A percentile compares a stretch with the other conserved stretches of the same genome.
phyloP scores from a whole-genome alignment of 2,113 vertebrate species.

The Coptodon bakossiorum region DNA sequence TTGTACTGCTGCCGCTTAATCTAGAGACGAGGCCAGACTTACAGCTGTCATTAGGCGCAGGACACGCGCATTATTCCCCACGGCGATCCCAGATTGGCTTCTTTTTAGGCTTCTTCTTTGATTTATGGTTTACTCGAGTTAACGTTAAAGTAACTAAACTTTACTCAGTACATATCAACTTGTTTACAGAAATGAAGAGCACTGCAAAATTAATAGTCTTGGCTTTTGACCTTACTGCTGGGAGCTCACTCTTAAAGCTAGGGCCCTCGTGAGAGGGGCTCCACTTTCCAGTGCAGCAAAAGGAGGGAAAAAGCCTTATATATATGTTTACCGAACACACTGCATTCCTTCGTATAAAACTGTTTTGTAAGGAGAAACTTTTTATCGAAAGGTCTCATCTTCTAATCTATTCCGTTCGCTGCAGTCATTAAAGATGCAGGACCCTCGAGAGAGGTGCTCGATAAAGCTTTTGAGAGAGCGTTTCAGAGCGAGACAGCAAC shows the following conservation, averaged over 20 bases:
- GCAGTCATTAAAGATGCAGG: slow-evolving; percentile 30
- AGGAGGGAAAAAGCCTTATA: slow-evolving; percentile 18
- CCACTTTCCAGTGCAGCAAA: slow-evolving; percentile 45
- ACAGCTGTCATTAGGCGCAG: slow-evolving; percentile 1
- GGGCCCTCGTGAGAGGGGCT: slow-evolving; percentile 16
- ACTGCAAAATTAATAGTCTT: slow-evolving; percentile 43
- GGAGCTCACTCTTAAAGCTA: slow-evolving; percentile 28
- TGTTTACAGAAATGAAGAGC: slow-evolving; percentile 66
- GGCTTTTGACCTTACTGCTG: slow-evolving; percentile 39
- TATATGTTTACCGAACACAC: slow-evolving; percentile 65
- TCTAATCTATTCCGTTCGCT: slow-evolving; percentile 12
- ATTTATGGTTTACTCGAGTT: neutral
- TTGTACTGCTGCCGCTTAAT: slow-evolving; percentile 23
- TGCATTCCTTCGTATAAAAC: slow-evolving; percentile 55
- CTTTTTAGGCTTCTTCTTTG: slow-evolving; percentile 28
- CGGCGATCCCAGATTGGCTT: slow-evolving; percentile 22
- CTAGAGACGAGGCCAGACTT: slow-evolving; percentile 11
- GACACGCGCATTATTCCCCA: neutral
- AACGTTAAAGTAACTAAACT: neutral
- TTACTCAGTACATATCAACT: slow-evolving; percentile 57
- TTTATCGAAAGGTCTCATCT: slow-evolving; percentile 51
- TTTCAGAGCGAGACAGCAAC: neutral
- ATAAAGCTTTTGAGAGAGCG: slow-evolving; percentile 39
- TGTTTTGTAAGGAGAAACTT: slow-evolving; percentile 63
- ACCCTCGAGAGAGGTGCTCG: neutral